phyloP scores from a whole-genome alignment of 1,140 invertebrate genomes.

The Hylaeus volcanicus region DNA sequence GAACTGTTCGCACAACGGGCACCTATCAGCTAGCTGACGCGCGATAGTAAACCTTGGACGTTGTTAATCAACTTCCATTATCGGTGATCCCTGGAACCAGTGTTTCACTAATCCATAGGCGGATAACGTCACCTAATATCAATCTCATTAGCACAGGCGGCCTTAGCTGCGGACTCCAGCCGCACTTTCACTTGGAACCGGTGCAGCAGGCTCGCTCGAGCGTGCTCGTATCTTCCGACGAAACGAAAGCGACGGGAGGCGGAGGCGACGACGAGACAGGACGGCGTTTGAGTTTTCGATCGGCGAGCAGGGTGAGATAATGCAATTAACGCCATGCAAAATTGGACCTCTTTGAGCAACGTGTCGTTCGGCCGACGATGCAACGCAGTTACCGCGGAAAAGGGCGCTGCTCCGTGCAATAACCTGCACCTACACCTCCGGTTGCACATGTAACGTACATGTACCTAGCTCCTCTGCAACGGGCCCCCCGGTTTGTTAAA shows the following conservation, averaged over 20 bases:
- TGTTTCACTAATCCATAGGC: slow-evolving; percentile 26
- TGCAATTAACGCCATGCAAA: slow-evolving; percentile 70
- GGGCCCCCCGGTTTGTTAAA: slow-evolving; percentile 37
- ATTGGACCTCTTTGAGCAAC: slow-evolving; percentile 72
- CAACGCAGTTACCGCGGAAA: slow-evolving; percentile 66
- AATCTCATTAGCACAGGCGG: slow-evolving; percentile 25
- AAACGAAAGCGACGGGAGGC: slow-evolving; percentile 44
- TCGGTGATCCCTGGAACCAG: slow-evolving; percentile 9
- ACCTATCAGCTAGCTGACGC: no score
- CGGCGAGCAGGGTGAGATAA: slow-evolving; percentile 55
- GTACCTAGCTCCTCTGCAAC: background rate
- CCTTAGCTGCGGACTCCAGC: slow-evolving; percentile 3
- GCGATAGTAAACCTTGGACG: background rate
- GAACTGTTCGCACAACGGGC: no score
- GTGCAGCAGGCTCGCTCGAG: background rate
- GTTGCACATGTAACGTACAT: slow-evolving; percentile 40
- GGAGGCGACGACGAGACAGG: slow-evolving; percentile 37
- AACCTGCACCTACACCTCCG: slow-evolving; percentile 47
- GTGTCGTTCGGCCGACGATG: slow-evolving; percentile 66
- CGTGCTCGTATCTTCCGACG: slow-evolving; percentile 21
- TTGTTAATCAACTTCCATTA: slow-evolving; percentile 37
- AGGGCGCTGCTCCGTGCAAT: slow-evolving; percentile 61
- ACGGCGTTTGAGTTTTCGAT: slow-evolving; percentile 65
- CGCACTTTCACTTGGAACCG: background rate
- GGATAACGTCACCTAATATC: slow-evolving; percentile 35